Percentiles rank a stretch among this genome's conserved stretches.
These are phyloP conservation scores for Chrysolophus pictus DNA, from an alignment of 2,797 vertebrate species.

Conservation along the genomic window DNA sequence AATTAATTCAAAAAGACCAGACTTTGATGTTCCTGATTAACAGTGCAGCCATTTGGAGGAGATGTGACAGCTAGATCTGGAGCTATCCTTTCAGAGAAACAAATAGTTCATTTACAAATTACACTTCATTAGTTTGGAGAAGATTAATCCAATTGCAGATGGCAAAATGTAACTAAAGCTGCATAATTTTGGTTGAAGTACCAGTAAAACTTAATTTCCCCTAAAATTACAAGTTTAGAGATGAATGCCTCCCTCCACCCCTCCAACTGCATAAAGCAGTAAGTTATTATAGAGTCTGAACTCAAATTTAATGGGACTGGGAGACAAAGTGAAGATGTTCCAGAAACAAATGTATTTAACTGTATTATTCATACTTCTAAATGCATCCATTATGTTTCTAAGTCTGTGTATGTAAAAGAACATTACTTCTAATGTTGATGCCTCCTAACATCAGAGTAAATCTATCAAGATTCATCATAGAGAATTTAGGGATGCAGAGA, in stretches of 20 bases:
- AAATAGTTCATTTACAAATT: slow-evolving; percentile 68
- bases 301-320: not conserved
- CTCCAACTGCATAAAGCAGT: not conserved
- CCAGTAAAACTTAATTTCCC: slow-evolving; percentile 57
- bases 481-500: not conserved
- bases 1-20: slow-evolving; percentile 17
- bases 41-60: slow-evolving; percentile 3
- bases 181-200: slow-evolving; percentile 24
- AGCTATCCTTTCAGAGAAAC: slow-evolving; percentile 6
- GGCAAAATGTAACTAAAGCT: slow-evolving; percentile 56
- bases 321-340: not conserved
- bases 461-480: not conserved
- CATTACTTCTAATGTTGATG: not conserved
- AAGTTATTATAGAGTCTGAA: slow-evolving; percentile 1
- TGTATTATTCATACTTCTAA: not conserved
- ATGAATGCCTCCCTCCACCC: not conserved
- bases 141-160: slow-evolving; percentile 48
- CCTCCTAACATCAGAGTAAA: not conserved
- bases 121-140: slow-evolving; percentile 45
- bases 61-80: slow-evolving; percentile 14
- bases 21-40: slow-evolving; percentile 51
- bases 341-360: not conserved
- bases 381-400: not conserved
- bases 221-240: slow-evolving; percentile 34
- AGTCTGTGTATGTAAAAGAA: not conserved